phyloP scores from a whole-genome alignment of 2,113 vertebrate genomes.

The Pelvicachromis taeniatus region DNA sequence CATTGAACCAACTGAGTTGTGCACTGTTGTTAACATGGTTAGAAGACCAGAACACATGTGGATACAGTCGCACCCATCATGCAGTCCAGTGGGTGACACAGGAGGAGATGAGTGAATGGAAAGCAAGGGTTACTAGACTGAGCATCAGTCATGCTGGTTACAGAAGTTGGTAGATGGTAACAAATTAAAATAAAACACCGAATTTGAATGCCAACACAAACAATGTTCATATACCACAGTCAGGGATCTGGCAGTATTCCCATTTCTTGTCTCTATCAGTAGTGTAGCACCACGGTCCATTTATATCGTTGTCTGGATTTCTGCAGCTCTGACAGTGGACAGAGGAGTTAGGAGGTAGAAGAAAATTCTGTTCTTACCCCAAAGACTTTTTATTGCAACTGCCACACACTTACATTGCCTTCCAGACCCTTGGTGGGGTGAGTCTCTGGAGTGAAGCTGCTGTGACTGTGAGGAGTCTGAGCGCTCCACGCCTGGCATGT shows the following conservation, averaged over 20 bases:
- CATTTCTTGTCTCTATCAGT: constrained; percentile 78
- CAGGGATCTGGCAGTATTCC: constrained; percentile 88
- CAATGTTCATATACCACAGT: constrained; percentile 78
- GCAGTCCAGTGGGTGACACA: neutral
- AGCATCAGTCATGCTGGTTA: neutral
- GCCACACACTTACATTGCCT: constrained; percentile 76
- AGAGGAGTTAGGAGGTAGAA: neutral
- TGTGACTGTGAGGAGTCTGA: constrained; percentile 80
- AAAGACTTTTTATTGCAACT: neutral
- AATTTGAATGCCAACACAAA: neutral
- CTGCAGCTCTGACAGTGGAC: constrained; percentile 81
- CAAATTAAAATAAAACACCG: neutral
- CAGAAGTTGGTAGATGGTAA: neutral
- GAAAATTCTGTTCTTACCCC: neutral
- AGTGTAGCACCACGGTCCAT: constrained; percentile 96
- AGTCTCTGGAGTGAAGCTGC: constrained; percentile 77
- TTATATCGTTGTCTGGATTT: constrained; percentile 88
- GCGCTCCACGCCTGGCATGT: constrained; percentile 87
- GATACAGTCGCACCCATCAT: neutral
- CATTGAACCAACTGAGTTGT: neutral
- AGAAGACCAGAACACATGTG: neutral
- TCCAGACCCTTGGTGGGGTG: constrained; percentile 81
- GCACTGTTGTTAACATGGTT: neutral
- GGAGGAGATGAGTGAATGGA: neutral
- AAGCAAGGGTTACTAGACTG: neutral